Evolutionary conservation across 2,888 invertebrate species (phyloP).

Genomic region (Leptothorax acervorum): DNA sequence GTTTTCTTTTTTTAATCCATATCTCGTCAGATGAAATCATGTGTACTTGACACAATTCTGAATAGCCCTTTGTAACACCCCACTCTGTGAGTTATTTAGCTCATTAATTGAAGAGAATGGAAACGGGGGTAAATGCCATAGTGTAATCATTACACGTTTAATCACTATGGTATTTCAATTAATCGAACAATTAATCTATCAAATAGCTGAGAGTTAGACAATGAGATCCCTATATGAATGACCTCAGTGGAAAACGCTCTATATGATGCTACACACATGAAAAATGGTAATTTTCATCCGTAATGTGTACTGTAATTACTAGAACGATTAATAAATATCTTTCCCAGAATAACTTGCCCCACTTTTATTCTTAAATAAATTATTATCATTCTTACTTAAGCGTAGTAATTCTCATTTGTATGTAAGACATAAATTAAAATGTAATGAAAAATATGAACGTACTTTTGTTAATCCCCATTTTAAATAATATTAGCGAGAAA

Average conservation of each 20-base stretch:
- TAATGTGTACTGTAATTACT: neutral
- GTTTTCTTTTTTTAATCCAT: neutral
- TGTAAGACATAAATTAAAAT: neutral
- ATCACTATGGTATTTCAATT: conserved; percentile 17
- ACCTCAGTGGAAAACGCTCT: neutral
- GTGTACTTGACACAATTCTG: neutral
- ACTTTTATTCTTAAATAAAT: conserved; percentile 11
- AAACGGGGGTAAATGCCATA: neutral
- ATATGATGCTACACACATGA: neutral
- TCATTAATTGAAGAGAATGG: conserved; percentile 8
- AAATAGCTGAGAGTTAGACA: neutral
- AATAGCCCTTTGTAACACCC: conserved; percentile 21
- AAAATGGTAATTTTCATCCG: neutral
- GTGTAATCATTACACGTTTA: conserved; percentile 21
- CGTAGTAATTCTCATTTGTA: neutral
- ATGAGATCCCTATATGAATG: conserved; percentile 6
- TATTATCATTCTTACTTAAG: neutral
- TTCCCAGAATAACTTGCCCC: neutral
- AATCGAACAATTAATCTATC: conserved; percentile 27
- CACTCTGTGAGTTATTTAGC: conserved; percentile 22
- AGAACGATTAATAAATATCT: neutral
- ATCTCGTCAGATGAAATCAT: neutral
- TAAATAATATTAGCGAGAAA: neutral
- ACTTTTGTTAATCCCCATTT: neutral
- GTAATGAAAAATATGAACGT: neutral